Conservation (phyloP, 2,797 vertebrate genomes). For the Ctenopoma kingsleyae region DNA sequence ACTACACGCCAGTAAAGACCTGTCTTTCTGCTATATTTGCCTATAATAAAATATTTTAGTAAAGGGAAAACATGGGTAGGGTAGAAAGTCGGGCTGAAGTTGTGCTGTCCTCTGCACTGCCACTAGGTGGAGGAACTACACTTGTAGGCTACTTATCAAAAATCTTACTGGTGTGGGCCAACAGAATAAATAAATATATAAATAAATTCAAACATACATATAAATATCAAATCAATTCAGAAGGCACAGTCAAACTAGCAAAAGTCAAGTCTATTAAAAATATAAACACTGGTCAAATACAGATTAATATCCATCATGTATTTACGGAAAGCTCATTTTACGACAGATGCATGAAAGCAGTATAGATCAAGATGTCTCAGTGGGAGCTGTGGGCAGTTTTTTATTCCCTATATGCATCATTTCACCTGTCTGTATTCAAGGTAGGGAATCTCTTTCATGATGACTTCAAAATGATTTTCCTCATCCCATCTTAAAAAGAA, state of each 20-base stretch:
- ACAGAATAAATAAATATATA: neutral
- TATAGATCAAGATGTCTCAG: constrained; percentile 44
- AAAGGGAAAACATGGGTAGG: constrained; percentile 3
- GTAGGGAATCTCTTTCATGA: constrained; percentile 50
- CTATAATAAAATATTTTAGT: constrained; percentile 21
- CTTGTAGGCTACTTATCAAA: constrained; percentile 1
- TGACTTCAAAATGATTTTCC: constrained; percentile 55
- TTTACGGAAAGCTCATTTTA: constrained; percentile 49
- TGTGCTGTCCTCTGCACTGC: constrained; percentile 43
- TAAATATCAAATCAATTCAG: neutral
- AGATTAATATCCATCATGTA: constrained; percentile 45
- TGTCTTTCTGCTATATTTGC: constrained; percentile 15
- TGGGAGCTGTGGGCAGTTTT: constrained; percentile 41
- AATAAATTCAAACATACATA: constrained; percentile 2
- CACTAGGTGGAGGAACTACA: constrained; percentile 75
- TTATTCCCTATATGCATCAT: constrained; percentile 36
- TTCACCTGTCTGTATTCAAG: constrained; percentile 62
- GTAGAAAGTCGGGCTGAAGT: neutral
- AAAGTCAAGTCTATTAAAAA: constrained; percentile 30
- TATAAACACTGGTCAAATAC: constrained; percentile 44
- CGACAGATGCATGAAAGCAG: constrained; percentile 61
- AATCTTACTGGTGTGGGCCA: constrained; percentile 1
- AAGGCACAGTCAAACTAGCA: constrained; percentile 1
- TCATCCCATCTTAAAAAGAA: constrained; percentile 54
- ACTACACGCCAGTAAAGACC: constrained; percentile 14